Evolutionary conservation across 35 echinoderm and acorn worm species (phyloP).

Genomic region (Patiria miniata): DNA sequence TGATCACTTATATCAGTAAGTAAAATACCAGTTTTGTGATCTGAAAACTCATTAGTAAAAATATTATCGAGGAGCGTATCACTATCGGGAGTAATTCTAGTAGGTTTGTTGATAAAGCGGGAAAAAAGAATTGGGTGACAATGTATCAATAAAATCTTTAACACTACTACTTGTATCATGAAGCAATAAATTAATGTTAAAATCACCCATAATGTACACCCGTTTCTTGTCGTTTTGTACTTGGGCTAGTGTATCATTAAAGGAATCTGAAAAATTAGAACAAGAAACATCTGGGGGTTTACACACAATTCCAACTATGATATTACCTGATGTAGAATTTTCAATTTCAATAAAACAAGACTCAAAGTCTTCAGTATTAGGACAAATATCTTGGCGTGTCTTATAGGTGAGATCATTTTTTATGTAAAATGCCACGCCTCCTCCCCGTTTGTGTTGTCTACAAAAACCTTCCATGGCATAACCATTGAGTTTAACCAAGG

Average conservation of each 20-base stretch:
- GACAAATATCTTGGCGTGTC: background rate
- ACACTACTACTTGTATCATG: background rate
- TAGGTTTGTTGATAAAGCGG: background rate
- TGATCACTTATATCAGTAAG: constrained; percentile 1
- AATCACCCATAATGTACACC: constrained; percentile 17
- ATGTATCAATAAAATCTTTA: background rate
- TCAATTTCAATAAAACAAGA: background rate
- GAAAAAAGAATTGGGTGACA: background rate
- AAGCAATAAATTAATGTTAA: background rate
- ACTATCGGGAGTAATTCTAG: background rate
- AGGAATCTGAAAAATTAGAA: too few species aligned
- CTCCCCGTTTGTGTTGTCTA: background rate
- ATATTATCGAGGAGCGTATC: background rate
- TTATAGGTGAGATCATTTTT: background rate
- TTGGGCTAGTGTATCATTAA: too few species aligned
- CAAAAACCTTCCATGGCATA: background rate
- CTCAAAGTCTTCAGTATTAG: background rate
- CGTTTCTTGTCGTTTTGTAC: too few species aligned
- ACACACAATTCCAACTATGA: too few species aligned
- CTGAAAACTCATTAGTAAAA: background rate
- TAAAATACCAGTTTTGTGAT: background rate
- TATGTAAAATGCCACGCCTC: background rate
- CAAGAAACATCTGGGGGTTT: too few species aligned
- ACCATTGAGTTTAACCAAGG: background rate
- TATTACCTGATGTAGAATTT: too few species aligned